Evolutionary conservation across 2,797 vertebrate species (phyloP).

Genomic region (Esox lucius): DNA sequence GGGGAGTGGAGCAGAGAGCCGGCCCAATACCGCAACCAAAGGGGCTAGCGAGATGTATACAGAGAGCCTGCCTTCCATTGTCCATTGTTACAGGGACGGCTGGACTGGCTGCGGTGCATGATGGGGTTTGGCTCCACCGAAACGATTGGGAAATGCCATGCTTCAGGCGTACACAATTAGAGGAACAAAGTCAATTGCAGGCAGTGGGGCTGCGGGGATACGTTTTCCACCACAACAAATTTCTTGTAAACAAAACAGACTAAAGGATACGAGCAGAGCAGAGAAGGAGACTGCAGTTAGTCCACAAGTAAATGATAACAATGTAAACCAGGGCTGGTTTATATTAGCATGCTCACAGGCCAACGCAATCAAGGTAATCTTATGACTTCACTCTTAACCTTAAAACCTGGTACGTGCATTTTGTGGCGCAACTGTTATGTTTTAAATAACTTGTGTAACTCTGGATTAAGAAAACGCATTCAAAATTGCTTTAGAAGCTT

Average conservation of each 20-base stretch:
- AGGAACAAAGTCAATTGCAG: slow-evolving; percentile 27
- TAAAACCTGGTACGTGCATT: too few species aligned
- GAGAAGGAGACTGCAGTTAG: background rate
- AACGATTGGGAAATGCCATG: slow-evolving; percentile 40
- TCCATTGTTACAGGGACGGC: slow-evolving; percentile 40
- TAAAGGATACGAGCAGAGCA: background rate
- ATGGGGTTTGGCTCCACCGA: slow-evolving; percentile 16
- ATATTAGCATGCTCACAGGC: background rate
- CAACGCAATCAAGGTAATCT: too few species aligned
- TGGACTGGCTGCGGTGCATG: slow-evolving; percentile 20
- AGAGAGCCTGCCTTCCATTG: slow-evolving; percentile 48
- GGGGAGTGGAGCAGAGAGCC: background rate
- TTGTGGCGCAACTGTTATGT: too few species aligned
- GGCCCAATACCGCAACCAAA: slow-evolving; percentile 21
- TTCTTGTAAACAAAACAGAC: slow-evolving; percentile 14
- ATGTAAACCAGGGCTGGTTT: background rate
- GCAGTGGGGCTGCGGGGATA: background rate
- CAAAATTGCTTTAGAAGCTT: too few species aligned
- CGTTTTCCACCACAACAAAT: background rate
- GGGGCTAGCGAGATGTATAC: slow-evolving; percentile 54
- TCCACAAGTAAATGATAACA: background rate
- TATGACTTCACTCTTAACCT: too few species aligned
- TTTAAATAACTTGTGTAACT: too few species aligned
- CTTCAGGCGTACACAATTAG: slow-evolving; percentile 11
- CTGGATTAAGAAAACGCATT: too few species aligned